Conservation (phyloP, 2,113 vertebrate species). For the Suricata suricatta region DNA sequence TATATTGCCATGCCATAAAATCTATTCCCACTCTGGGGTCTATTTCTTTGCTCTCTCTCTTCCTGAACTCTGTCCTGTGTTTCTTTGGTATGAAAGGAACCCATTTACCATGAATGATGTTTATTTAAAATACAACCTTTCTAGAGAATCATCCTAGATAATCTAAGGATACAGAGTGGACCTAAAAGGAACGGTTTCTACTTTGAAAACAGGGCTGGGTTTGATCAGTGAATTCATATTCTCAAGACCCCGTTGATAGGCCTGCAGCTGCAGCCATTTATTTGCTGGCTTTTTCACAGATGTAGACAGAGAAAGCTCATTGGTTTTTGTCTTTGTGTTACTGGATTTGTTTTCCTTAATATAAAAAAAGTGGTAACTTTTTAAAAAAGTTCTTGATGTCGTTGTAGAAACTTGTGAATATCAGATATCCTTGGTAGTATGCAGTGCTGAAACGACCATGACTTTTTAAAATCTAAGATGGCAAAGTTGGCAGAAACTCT, state of each 20-base stretch:
- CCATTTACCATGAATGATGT: slow-evolving; percentile 62
- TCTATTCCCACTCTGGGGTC: not conserved
- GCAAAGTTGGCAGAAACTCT: slow-evolving; percentile 79
- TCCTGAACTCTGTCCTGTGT: slow-evolving; percentile 28
- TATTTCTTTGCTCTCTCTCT: slow-evolving; percentile 23
- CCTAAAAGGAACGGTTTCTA: slow-evolving; percentile 60
- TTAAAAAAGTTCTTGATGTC: slow-evolving; percentile 21
- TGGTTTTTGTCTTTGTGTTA: slow-evolving; percentile 65
- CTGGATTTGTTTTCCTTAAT: slow-evolving; percentile 58
- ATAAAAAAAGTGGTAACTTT: slow-evolving; percentile 54
- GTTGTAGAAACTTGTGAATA: slow-evolving; percentile 47
- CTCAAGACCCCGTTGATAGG: slow-evolving; percentile 55
- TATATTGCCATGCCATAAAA: not conserved
- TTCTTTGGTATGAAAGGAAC: slow-evolving; percentile 50
- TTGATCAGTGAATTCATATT: slow-evolving; percentile 65
- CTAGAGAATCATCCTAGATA: slow-evolving; percentile 63
- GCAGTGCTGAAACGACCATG: slow-evolving; percentile 59
- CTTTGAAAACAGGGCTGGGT: slow-evolving; percentile 53
- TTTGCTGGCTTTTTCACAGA: slow-evolving; percentile 64
- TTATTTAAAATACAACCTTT: slow-evolving; percentile 72
- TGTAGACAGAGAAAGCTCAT: slow-evolving; percentile 47
- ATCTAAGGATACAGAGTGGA: slow-evolving; percentile 60
- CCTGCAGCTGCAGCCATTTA: slow-evolving; percentile 61
- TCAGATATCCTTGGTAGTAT: not conserved
- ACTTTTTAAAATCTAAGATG: slow-evolving; percentile 81